A percentile compares a stretch with the other conserved stretches of the same genome.
Conservation (phyloP, 2,113 vertebrate genomes). For the Lamprologus sp. region DNA sequence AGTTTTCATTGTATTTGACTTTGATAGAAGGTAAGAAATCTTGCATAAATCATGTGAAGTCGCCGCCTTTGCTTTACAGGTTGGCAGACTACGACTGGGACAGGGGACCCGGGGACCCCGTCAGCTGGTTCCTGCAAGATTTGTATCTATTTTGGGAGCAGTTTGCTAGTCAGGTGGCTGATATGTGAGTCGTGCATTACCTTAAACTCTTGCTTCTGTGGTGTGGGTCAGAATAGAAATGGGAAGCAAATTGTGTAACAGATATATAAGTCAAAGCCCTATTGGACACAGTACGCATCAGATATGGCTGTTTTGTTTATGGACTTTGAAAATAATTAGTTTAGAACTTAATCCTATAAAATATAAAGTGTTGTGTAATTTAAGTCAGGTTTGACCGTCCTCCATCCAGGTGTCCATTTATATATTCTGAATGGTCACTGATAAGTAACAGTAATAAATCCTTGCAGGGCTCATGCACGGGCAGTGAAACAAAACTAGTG, state of each 20-base stretch:
- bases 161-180: constrained; percentile 25
- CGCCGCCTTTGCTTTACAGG: background rate
- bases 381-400: background rate
- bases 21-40: background rate
- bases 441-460: background rate
- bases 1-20: background rate
- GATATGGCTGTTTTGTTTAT: background rate
- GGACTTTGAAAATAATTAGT: background rate
- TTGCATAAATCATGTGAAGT: background rate
- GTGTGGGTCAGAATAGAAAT: background rate
- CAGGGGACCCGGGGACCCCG: background rate
- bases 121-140: background rate
- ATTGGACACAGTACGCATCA: background rate
- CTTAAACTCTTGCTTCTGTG: background rate
- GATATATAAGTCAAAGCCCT: background rate
- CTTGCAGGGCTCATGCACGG: background rate
- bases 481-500: background rate
- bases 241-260: background rate
- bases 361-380: background rate
- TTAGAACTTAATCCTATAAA: background rate
- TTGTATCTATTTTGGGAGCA: constrained; percentile 24
- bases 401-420: background rate
- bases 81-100: background rate
- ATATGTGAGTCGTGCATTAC: constrained; percentile 14
- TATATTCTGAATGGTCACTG: background rate